Evolutionary conservation across 2,888 invertebrate genomes (phyloP).

Genomic region (Netelia virgata): DNA sequence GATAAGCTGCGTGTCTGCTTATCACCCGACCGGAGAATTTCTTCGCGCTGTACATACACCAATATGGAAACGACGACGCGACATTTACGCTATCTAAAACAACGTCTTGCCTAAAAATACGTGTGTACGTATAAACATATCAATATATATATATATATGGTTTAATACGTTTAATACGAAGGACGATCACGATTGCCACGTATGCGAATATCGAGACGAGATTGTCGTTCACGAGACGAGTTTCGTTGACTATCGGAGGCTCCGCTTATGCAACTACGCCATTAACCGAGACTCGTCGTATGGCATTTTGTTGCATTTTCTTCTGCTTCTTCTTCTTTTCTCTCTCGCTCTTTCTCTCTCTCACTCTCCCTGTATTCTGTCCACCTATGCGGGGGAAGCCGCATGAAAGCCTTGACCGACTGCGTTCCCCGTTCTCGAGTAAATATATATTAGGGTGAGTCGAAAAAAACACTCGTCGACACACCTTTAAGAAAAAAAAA

Average conservation of each 20-base stretch:
- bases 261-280: slow-evolving; percentile 55
- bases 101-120: too few relatives aligned
- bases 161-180: not conserved
- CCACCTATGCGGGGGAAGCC: slow-evolving; percentile 47
- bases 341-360: not conserved
- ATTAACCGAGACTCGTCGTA: slow-evolving; percentile 15
- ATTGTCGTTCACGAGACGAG: not conserved
- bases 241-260: slow-evolving; percentile 20
- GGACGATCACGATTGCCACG: not conserved
- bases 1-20: not conserved
- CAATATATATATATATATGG: not conserved
- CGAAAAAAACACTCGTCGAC: too few relatives aligned
- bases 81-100: not conserved
- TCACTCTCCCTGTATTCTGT: not conserved
- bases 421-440: slow-evolving; percentile 31
- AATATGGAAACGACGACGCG: not conserved
- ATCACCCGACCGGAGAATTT: not conserved
- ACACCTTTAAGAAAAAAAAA: too few relatives aligned
- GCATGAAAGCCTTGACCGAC: slow-evolving; percentile 58
- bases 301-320: slow-evolving; percentile 5
- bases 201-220: not conserved
- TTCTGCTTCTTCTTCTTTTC: slow-evolving; percentile 26
- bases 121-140: not conserved
- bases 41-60: not conserved
- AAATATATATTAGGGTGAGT: too few relatives aligned